Conservation (phyloP, 2,888 invertebrate genomes). For the Hydrotaea cyrtoneurina region DNA sequence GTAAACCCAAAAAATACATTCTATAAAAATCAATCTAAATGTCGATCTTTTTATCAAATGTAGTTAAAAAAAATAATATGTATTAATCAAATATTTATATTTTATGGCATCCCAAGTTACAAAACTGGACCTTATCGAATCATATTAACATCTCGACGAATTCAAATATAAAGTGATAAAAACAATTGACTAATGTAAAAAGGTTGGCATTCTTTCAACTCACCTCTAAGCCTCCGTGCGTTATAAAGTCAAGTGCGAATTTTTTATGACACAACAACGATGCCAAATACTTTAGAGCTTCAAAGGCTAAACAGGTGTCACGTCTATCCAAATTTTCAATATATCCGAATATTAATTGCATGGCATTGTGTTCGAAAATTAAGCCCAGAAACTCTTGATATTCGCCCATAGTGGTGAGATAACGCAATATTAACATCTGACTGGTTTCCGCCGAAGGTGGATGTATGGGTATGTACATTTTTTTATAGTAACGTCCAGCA, state of each 20-base stretch:
- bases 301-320: constrained; percentile 96
- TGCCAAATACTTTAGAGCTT: constrained; percentile 96
- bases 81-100: too few species aligned
- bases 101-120: too few species aligned
- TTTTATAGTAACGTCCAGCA: constrained; percentile 74
- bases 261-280: constrained; percentile 98
- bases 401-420: constrained; percentile 98
- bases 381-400: constrained; percentile 98
- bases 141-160: too few species aligned
- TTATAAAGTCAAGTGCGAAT: constrained; percentile 97
- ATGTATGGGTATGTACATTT: constrained; percentile 88
- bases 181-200: too few species aligned
- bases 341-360: constrained; percentile 94
- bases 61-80: too few species aligned
- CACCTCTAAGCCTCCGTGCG: constrained; percentile 90
- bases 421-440: constrained; percentile 95
- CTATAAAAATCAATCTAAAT: neutral
- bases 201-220: neutral
- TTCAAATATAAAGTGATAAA: too few species aligned
- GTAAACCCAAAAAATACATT: neutral
- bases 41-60: too few species aligned
- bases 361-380: constrained; percentile 95
- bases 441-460: constrained; percentile 94
- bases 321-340: constrained; percentile 93
- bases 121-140: too few species aligned